A percentile compares a stretch with the other conserved stretches of the same genome.
phyloP scores from a whole-genome alignment of 2,113 vertebrate species.

The Solea senegalensis region DNA sequence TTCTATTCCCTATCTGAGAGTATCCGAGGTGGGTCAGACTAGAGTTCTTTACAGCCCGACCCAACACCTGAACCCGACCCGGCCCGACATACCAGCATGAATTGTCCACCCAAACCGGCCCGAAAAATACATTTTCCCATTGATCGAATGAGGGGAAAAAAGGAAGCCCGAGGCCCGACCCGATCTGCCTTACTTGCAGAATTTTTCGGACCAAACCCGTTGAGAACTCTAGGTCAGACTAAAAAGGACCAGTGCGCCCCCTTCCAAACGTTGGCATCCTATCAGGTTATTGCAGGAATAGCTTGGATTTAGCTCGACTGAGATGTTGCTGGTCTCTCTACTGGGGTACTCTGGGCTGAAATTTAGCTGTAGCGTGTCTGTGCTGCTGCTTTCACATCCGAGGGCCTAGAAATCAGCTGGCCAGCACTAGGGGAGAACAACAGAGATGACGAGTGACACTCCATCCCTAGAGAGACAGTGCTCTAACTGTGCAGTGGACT shows the following conservation, averaged over 20 bases:
- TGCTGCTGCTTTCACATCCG: constrained; percentile 61
- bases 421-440: constrained; percentile 72
- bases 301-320: constrained; percentile 34
- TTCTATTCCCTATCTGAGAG: background rate
- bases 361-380: constrained; percentile 71
- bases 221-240: background rate
- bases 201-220: no score
- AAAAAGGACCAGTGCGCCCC: constrained; percentile 26
- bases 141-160: no score
- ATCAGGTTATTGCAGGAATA: constrained; percentile 47
- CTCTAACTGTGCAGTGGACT: constrained; percentile 72
- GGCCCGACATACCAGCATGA: no score
- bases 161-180: no score
- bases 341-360: constrained; percentile 55
- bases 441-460: constrained; percentile 78
- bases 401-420: constrained; percentile 72
- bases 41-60: no score
- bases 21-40: background rate
- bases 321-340: constrained; percentile 38
- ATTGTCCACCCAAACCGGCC: no score
- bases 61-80: no score
- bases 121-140: no score
- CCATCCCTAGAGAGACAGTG: constrained; percentile 77
- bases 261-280: constrained; percentile 20
- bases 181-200: no score